These are phyloP conservation scores for Drosophila nebulosa DNA, from an alignment of 1,140 invertebrate genomes.

Conservation along the genomic window DNA sequence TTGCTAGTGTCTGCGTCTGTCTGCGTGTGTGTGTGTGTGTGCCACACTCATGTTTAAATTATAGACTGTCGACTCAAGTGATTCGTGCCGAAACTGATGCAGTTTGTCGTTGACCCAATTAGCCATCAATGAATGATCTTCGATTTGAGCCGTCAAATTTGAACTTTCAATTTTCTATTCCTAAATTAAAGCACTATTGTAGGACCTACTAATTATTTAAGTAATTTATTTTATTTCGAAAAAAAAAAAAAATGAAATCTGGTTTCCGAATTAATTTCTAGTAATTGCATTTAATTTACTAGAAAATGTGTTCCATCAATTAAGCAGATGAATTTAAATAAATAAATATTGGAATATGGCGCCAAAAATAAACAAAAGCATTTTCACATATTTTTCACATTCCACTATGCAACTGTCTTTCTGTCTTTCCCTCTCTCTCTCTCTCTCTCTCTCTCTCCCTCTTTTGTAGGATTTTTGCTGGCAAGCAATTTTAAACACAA, in stretches of 20 bases:
- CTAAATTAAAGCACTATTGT: too few species aligned
- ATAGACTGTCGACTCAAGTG: constrained; percentile 58
- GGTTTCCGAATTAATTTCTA: background rate
- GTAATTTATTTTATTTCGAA: too few species aligned
- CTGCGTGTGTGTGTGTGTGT: background rate
- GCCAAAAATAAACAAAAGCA: background rate
- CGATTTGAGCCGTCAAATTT: constrained; percentile 44
- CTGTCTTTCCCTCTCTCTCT: background rate
- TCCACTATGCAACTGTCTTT: background rate
- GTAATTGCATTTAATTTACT: constrained; percentile 13
- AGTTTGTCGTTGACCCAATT: constrained; percentile 70
- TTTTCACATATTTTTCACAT: background rate
- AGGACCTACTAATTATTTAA: too few species aligned
- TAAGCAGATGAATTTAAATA: constrained; percentile 2
- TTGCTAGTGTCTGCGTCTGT: constrained; percentile 23
- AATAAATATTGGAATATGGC: background rate
- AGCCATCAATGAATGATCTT: constrained; percentile 51
- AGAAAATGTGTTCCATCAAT: constrained; percentile 19
- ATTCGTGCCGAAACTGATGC: constrained; percentile 36
- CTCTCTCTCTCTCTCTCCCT: background rate
- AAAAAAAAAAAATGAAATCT: background rate
- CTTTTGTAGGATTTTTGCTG: constrained; percentile 1
- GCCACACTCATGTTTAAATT: constrained; percentile 51
- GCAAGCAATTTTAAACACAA: constrained; percentile 56
- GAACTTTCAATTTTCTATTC: too few species aligned